phyloP scores from a whole-genome alignment of 2,888 invertebrate genomes.

The Archips crataeganus region DNA sequence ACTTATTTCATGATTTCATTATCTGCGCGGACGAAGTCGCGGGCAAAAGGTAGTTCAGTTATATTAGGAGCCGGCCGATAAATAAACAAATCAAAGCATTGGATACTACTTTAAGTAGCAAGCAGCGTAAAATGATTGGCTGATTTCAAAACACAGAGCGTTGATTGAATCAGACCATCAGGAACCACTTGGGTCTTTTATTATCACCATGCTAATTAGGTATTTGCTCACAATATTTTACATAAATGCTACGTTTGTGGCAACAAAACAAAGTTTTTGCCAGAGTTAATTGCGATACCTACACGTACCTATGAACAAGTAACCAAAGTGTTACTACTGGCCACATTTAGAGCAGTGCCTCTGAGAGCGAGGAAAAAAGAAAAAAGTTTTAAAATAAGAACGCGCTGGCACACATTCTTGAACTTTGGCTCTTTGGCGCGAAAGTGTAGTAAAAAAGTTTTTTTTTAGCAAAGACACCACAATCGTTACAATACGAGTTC shows the following conservation, averaged over 20 bases:
- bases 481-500: constrained; percentile 23
- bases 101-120: not conserved
- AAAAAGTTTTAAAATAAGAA: constrained; percentile 49
- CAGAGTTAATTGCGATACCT: constrained; percentile 44
- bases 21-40: no score
- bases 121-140: not conserved
- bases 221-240: not conserved
- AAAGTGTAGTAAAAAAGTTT: constrained; percentile 39
- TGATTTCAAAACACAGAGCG: not conserved
- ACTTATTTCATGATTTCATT: no score
- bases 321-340: constrained; percentile 55
- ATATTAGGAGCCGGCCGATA: not conserved
- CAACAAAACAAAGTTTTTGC: not conserved
- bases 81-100: not conserved
- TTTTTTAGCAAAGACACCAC: constrained; percentile 35
- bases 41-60: not conserved
- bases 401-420: constrained; percentile 55
- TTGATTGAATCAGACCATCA: not conserved
- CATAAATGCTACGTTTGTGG: not conserved
- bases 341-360: constrained; percentile 54
- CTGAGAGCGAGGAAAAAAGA: constrained; percentile 49
- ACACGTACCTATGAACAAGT: constrained; percentile 45
- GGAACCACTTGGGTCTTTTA: not conserved
- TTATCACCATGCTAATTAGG: not conserved
- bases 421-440: constrained; percentile 51